phyloP scores from a whole-genome alignment of 2,113 vertebrate species.

The Nycticebus coucang region DNA sequence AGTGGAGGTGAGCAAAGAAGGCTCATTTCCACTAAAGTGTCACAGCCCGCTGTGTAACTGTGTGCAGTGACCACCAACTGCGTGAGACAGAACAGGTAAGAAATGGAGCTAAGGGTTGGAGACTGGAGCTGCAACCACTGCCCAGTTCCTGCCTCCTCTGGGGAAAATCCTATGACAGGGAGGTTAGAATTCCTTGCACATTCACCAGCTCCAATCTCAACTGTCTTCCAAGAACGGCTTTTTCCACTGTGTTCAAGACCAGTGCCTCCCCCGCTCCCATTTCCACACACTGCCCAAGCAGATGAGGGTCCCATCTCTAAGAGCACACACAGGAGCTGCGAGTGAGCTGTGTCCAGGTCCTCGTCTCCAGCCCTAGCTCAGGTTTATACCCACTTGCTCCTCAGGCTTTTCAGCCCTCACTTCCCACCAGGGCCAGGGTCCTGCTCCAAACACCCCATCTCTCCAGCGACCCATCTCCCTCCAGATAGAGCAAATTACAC shows the following conservation, averaged over 20 bases:
- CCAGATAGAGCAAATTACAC: background rate
- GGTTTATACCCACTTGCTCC: rapidly evolving
- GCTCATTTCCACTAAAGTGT: rapidly evolving
- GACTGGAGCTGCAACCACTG: too few relatives aligned
- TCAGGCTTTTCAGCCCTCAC: background rate
- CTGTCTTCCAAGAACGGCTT: background rate
- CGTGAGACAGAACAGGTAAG: background rate
- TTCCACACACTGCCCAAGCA: background rate
- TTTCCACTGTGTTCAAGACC: background rate
- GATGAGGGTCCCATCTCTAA: background rate
- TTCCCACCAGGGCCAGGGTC: background rate
- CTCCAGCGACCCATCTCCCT: background rate
- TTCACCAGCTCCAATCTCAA: background rate
- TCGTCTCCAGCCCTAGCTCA: too few relatives aligned
- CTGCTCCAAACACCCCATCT: background rate
- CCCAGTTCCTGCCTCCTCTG: background rate
- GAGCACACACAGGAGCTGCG: background rate
- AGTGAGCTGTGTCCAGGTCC: too few relatives aligned
- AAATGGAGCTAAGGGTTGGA: background rate
- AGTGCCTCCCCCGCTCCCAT: background rate
- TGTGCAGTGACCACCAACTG: rapidly evolving
- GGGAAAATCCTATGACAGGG: background rate
- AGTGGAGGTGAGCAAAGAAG: background rate
- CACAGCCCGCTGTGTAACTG: rapidly evolving
- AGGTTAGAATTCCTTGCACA: background rate